Evolutionary conservation across 2,113 vertebrate species (phyloP).

Genomic region (Euleptes europaea): DNA sequence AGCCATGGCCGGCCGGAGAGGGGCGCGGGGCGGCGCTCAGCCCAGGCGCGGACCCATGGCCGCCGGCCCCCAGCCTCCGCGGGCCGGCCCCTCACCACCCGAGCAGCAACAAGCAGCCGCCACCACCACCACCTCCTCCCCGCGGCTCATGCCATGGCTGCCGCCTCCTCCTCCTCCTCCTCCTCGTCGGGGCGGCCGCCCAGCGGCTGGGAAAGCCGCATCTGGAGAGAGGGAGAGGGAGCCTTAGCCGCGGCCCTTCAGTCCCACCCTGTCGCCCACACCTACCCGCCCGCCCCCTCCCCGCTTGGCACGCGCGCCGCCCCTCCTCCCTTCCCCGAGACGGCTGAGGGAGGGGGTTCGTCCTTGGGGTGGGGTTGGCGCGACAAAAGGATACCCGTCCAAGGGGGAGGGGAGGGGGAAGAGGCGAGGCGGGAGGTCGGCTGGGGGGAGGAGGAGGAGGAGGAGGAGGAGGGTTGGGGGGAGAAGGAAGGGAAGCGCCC

Average conservation of each 20-base stretch:
- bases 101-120: conserved; percentile 18
- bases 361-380: conserved; percentile 44
- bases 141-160: conserved; percentile 37
- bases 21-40: background rate
- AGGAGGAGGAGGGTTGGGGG: too few species aligned
- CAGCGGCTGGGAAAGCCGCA: conserved; percentile 76
- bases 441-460: background rate
- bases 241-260: conserved; percentile 70
- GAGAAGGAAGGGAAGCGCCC: too few species aligned
- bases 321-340: background rate
- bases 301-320: conserved; percentile 47
- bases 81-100: conserved; percentile 25
- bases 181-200: conserved; percentile 68
- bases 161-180: conserved; percentile 49
- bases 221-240: conserved; percentile 75
- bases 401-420: conserved; percentile 7
- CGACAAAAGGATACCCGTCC: too few species aligned
- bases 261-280: conserved; percentile 73
- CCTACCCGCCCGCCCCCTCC: conserved; percentile 72
- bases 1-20: conserved; percentile 84
- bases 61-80: background rate
- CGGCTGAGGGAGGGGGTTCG: conserved; percentile 26
- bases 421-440: conserved; percentile 3
- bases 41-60: conserved; percentile 24
- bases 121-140: background rate